These are phyloP conservation scores for Ophonus ardosiacus DNA, from an alignment of 2,888 invertebrate species.

Conservation along the genomic window DNA sequence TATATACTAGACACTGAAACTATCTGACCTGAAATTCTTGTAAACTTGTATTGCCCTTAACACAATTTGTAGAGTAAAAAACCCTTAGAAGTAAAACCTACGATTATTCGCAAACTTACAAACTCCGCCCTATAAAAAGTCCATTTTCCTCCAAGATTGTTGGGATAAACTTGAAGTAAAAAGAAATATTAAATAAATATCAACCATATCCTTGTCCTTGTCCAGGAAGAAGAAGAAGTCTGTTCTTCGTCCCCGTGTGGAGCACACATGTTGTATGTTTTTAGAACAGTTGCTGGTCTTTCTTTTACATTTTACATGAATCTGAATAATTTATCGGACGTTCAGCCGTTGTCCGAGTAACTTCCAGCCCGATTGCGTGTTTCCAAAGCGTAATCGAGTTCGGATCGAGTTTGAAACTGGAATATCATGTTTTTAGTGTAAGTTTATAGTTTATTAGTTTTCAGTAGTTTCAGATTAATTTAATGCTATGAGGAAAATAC, in stretches of 20 bases:
- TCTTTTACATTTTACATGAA: conserved; percentile 60
- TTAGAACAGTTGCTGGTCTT: conserved; percentile 52
- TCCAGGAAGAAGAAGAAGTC: neutral
- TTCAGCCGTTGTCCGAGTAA: conserved; percentile 31
- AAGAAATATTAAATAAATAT: conserved; percentile 42
- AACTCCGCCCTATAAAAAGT: neutral
- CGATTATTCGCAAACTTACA: neutral
- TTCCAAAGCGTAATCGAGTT: conserved; percentile 10
- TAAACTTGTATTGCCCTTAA: neutral
- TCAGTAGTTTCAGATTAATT: conserved; percentile 1
- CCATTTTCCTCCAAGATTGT: neutral
- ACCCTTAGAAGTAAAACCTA: no score
- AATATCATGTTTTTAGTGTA: neutral
- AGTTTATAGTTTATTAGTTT: conserved; percentile 19
- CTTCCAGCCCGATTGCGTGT: conserved; percentile 2
- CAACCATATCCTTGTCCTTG: neutral
- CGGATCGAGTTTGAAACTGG: neutral
- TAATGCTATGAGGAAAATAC: neutral
- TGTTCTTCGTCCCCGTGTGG: neutral
- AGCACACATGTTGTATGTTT: conserved; percentile 45
- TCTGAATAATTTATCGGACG: conserved; percentile 58
- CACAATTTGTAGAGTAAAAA: no score
- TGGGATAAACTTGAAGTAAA: neutral
- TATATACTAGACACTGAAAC: neutral
- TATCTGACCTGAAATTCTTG: neutral